Base-by-base conservation (phyloP, 2,113 vertebrate species). In the Fulmarus glacialis region DNA sequence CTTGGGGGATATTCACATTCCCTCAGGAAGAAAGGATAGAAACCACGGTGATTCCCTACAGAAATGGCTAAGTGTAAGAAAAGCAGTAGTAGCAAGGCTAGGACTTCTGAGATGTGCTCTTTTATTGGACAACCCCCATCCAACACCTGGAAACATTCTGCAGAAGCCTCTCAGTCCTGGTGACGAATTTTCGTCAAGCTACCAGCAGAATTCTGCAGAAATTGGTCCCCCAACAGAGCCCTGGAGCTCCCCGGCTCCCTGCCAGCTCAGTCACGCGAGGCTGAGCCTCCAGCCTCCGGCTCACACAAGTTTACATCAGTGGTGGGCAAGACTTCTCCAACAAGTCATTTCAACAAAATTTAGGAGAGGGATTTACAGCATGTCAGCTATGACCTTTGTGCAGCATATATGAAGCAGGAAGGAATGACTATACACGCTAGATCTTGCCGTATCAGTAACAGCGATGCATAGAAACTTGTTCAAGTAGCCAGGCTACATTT, bases 181-280 rank as follows among this genome's bases (percentile, higher is more conserved):
- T 48, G 32, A 77, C 3, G 11, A 80, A 27, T 64, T 88, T 50
- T 56, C 2, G 0, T 23, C 2, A 4, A 82, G 36, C 14, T 4
- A 78, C 30, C 42, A 62, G 36, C 29, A 73, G 59, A 62, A 87
- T 68, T 74, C 21, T 67, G 50, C 42, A 67, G 45, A 59, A 73
- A 30, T 4, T n/a, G 6, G 23, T 56, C n/a, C 12, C n/a, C 18
- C 12, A 40, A 5, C 11, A n/a, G 59, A 73, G 26, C 16, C 27
- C 29, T 36, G 38, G 47, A 27, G 1, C 34, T 27, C 23, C 6
- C 36, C 1, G 1, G 38, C 4, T 85, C 53, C 22, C 36, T 26
- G 53, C 15, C 36, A 77, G 23, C 48, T 82, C 56, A 36, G 47
- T 24, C 47, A 48, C 3, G 1, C 0, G 1, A 34, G 34, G 38